Evolutionary conservation across 2,888 invertebrate species (phyloP).

Genomic region (Clusia tigrina): DNA sequence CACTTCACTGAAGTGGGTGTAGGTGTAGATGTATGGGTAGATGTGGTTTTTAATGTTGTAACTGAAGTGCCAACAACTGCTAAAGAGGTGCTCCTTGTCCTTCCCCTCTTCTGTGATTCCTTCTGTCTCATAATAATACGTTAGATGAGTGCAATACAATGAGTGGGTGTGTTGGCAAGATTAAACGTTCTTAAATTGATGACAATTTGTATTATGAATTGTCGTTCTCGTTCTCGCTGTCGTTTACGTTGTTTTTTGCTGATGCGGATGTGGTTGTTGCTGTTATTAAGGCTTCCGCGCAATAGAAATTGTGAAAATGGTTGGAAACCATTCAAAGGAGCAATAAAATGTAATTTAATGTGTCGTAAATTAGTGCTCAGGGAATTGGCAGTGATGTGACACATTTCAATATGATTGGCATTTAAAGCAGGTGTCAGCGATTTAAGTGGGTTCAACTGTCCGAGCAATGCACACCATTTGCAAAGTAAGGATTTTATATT

Average conservation of each 20-base stretch:
- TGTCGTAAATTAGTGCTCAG: neutral
- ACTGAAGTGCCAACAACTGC: neutral
- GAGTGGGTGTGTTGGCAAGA: slow-evolving; percentile 36
- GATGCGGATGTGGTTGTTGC: too few relatives aligned
- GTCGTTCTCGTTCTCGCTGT: slow-evolving; percentile 7
- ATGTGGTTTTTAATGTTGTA: neutral
- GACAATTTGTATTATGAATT: slow-evolving; percentile 47
- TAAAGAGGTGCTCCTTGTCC: neutral
- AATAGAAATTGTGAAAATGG: neutral
- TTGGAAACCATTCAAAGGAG: neutral
- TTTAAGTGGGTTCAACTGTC: too few relatives aligned
- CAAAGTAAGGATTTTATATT: too few relatives aligned
- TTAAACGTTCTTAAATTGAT: slow-evolving; percentile 54
- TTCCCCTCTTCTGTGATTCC: slow-evolving; percentile 8
- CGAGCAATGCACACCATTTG: too few relatives aligned
- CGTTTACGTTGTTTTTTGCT: neutral
- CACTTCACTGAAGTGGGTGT: neutral
- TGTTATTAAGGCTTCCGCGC: neutral
- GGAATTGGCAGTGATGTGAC: neutral
- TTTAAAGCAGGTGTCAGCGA: too few relatives aligned
- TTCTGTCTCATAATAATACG: too few relatives aligned
- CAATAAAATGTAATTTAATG: neutral
- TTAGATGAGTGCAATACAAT: too few relatives aligned
- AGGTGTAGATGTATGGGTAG: too few relatives aligned
- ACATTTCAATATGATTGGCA: neutral